These are phyloP conservation scores for Linurgus olivaceus DNA, from an alignment of 2,797 vertebrate genomes.

Conservation along the genomic window DNA sequence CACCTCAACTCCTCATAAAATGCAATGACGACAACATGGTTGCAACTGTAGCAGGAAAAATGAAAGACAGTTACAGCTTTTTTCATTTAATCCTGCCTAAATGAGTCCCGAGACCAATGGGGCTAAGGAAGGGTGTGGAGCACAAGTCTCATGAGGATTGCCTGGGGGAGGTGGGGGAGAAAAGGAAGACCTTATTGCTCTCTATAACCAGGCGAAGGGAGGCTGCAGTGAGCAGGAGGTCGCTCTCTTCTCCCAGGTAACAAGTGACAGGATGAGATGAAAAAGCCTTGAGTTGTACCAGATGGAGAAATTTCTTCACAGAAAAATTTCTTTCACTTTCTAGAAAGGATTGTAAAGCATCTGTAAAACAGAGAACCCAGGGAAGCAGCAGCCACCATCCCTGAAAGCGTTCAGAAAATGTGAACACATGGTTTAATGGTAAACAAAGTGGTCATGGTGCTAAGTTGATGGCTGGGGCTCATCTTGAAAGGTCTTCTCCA, in stretches of 20 bases:
- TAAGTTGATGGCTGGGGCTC: neutral
- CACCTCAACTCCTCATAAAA: fast-evolving
- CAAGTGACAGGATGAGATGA: neutral
- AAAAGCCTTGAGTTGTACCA: neutral
- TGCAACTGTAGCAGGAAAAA: neutral
- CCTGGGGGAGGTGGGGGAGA: neutral
- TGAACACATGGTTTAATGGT: neutral
- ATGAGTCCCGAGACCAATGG: neutral
- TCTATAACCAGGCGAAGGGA: neutral
- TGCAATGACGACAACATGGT: neutral
- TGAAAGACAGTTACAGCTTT: fast-evolving
- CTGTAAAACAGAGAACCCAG: neutral
- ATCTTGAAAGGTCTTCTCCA: neutral
- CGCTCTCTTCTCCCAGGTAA: neutral
- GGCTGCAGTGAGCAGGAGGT: neutral
- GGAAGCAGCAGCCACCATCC: neutral
- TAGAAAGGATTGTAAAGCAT: neutral
- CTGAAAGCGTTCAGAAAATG: neutral
- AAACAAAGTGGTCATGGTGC: fast-evolving
- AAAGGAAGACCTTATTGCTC: neutral
- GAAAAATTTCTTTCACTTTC: neutral
- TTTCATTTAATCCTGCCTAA: neutral
- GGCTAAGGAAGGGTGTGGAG: neutral
- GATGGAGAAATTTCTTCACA: neutral
- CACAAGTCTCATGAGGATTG: neutral